Percentiles rank a stretch among this genome's conserved stretches.
Conservation (phyloP, 2,113 vertebrate species). For the Sclerurus mexicanus region DNA sequence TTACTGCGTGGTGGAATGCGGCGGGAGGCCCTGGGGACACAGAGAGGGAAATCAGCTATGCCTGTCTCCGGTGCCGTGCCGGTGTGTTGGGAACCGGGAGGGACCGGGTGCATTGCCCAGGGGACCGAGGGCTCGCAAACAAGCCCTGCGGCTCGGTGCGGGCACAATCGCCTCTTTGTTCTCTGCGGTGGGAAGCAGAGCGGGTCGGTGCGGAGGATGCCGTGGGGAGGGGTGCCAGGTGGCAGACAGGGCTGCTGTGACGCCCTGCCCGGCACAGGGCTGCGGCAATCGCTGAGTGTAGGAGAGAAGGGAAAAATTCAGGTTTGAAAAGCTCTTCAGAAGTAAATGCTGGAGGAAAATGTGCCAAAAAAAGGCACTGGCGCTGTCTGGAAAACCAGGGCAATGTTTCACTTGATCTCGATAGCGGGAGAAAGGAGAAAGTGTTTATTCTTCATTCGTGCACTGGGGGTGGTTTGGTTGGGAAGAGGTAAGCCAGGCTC, state of each 20-base stretch:
- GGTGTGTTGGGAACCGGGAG: accelerated
- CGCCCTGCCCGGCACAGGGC: neutral
- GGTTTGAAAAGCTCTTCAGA: neutral
- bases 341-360: neutral
- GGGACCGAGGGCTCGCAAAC: neutral
- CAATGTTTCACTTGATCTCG: neutral
- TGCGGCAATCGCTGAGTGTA: accelerated
- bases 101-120: neutral
- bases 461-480: accelerated
- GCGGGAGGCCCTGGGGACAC: neutral
- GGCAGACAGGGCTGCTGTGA: neutral
- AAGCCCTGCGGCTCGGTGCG: accelerated
- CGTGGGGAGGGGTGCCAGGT: neutral
- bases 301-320: neutral
- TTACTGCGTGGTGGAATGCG: accelerated
- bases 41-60: neutral
- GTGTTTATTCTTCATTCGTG: neutral
- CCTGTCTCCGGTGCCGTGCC: accelerated
- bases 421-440: neutral
- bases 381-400: neutral
- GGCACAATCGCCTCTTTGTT: slow-evolving; percentile 3
- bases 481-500: neutral
- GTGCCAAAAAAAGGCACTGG: neutral
- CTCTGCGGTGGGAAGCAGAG: neutral
- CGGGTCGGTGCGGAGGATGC: neutral